Evolutionary conservation across 2,888 invertebrate genomes (phyloP).

Genomic region (Drosophila austrosaltans): DNA sequence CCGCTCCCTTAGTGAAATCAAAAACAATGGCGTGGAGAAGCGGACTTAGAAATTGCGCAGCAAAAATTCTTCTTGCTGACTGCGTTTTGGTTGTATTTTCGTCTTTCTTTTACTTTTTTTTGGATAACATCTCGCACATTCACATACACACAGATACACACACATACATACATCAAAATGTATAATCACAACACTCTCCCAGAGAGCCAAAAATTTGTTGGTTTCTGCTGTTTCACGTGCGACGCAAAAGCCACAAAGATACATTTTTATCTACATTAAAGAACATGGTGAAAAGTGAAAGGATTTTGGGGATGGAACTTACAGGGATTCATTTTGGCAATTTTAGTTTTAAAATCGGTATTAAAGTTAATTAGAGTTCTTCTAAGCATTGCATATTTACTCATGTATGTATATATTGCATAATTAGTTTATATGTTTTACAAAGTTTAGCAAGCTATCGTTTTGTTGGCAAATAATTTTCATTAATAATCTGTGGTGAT

Average conservation of each 20-base stretch:
- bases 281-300: slow-evolving; percentile 9
- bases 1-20: slow-evolving; percentile 22
- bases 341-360: not conserved
- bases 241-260: slow-evolving; percentile 40
- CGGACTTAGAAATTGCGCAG: slow-evolving; percentile 68
- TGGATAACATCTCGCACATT: slow-evolving; percentile 29
- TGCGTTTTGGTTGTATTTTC: slow-evolving; percentile 17
- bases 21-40: slow-evolving; percentile 17
- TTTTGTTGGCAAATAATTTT: no score
- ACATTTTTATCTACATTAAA: slow-evolving; percentile 15
- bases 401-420: no score
- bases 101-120: slow-evolving; percentile 21
- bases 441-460: no score
- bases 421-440: no score
- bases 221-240: slow-evolving; percentile 33
- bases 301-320: slow-evolving; percentile 4
- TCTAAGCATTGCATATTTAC: not conserved
- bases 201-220: slow-evolving; percentile 19
- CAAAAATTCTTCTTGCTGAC: slow-evolving; percentile 38
- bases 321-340: not conserved
- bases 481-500: no score
- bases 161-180: slow-evolving; percentile 15
- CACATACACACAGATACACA: slow-evolving; percentile 16
- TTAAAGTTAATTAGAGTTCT: not conserved
- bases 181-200: slow-evolving; percentile 22